These are phyloP conservation scores for Hippoglossus hippoglossus DNA, from an alignment of 2,797 vertebrate genomes.

Conservation along the genomic window DNA sequence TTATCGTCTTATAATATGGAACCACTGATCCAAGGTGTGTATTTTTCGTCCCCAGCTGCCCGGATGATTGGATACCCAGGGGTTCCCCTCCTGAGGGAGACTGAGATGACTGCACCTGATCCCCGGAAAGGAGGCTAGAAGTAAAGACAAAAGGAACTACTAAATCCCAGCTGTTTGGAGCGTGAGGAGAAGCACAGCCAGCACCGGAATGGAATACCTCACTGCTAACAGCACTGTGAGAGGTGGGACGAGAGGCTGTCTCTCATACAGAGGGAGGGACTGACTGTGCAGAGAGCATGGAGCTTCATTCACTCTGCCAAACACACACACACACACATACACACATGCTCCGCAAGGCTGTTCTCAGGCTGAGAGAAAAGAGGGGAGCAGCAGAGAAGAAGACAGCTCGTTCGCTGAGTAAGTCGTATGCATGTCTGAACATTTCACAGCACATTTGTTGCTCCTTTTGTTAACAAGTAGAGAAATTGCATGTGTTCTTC, in stretches of 20 bases:
- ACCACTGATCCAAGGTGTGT: conserved; percentile 5
- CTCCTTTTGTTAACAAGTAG: not conserved
- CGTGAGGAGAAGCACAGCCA: conserved; percentile 16
- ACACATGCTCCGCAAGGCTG: conserved; percentile 52
- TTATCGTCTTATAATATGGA: not conserved
- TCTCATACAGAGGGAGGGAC: conserved; percentile 72
- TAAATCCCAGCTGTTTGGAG: conserved; percentile 32
- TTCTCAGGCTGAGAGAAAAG: conserved; percentile 67
- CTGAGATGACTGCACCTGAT: conserved; percentile 49
- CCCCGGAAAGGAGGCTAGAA: conserved; percentile 43
- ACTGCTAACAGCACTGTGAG: conserved; percentile 56
- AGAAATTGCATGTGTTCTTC: not conserved
- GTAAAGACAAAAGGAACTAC: conserved; percentile 6
- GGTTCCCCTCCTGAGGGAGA: conserved; percentile 32
- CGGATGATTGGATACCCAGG: conserved; percentile 20
- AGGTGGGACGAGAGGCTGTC: conserved; percentile 75
- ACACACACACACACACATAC: conserved; percentile 65
- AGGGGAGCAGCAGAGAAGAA: conserved; percentile 61
- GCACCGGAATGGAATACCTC: conserved; percentile 45
- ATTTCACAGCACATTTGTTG: conserved; percentile 4
- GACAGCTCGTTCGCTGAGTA: conserved; percentile 61
- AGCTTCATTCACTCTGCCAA: conserved; percentile 75
- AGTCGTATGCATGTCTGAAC: conserved; percentile 42
- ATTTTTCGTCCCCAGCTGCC: conserved; percentile 22
- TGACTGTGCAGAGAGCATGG: conserved; percentile 69